Evolutionary conservation across 2,888 invertebrate species (phyloP).

Genomic region (Amphipoea oculea): DNA sequence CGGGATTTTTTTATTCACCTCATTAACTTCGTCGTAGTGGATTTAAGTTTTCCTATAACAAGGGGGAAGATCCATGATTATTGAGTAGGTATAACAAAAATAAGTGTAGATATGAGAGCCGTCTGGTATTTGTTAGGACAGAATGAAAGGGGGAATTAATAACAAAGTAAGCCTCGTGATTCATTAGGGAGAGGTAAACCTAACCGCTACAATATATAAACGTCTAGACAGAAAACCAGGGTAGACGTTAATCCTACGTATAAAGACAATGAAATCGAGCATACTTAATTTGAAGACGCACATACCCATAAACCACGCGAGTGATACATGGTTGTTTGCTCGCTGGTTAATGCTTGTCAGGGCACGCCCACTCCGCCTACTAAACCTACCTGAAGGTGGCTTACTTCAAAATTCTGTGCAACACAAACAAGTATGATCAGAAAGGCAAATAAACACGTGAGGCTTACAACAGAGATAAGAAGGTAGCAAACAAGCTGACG

Average conservation of each 20-base stretch:
- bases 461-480: constrained; percentile 74
- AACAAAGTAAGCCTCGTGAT: constrained; percentile 43
- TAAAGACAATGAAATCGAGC: constrained; percentile 34
- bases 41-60: constrained; percentile 58
- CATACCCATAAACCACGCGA: constrained; percentile 37
- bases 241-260: constrained; percentile 29
- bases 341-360: constrained; percentile 17
- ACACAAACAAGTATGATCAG: constrained; percentile 69
- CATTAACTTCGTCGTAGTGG: constrained; percentile 57
- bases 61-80: constrained; percentile 47
- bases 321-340: constrained; percentile 40
- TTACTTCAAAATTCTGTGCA: constrained; percentile 48
- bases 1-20: constrained; percentile 59
- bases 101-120: constrained; percentile 46
- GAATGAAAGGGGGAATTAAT: constrained; percentile 45
- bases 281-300: constrained; percentile 38
- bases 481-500: constrained; percentile 82
- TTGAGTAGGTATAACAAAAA: constrained; percentile 46
- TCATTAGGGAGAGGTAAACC: constrained; percentile 46
- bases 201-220: constrained; percentile 25
- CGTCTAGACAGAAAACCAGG: constrained; percentile 55
- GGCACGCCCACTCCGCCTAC: constrained; percentile 31
- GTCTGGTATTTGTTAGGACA: constrained; percentile 42
- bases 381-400: constrained; percentile 30
- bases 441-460: constrained; percentile 76